A percentile compares a stretch with the other conserved stretches of the same genome.
Evolutionary conservation across 1,140 invertebrate genomes (phyloP).

Genomic region (Phymastichus coffea): DNA sequence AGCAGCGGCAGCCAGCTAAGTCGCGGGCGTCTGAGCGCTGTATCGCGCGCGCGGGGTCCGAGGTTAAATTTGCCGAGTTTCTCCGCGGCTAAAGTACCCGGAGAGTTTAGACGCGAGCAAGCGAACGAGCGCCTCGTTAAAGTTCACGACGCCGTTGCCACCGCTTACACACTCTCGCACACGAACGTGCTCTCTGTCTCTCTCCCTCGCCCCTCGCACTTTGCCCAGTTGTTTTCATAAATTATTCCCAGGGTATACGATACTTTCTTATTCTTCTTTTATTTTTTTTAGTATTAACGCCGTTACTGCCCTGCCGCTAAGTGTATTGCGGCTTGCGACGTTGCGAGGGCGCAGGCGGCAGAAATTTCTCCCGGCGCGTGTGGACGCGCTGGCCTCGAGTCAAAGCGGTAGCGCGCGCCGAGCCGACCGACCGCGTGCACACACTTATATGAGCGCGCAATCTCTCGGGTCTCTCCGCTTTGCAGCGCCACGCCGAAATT

Average conservation of each 20-base stretch:
- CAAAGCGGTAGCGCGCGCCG: no score
- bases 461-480: no score
- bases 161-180: not conserved
- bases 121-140: conserved; percentile 13
- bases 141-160: not conserved
- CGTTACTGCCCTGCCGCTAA: no score
- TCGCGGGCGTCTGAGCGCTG: not conserved
- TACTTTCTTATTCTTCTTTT: not conserved
- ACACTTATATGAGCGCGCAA: no score
- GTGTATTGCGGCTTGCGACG: no score
- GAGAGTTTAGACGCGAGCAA: conserved; percentile 4
- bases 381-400: no score
- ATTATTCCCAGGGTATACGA: conserved; percentile 12
- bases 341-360: no score
- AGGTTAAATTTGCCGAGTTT: conserved; percentile 15
- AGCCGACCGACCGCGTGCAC: no score
- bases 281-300: no score
- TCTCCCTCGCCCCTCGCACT: not conserved
- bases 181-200: not conserved
- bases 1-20: not conserved
- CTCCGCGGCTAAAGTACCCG: conserved; percentile 3
- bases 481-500: conserved; percentile 3
- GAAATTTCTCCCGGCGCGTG: no score
- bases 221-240: conserved; percentile 22
- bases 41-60: not conserved